Conservation (phyloP, 2,797 vertebrate genomes). For the Crypturellus tataupa region DNA sequence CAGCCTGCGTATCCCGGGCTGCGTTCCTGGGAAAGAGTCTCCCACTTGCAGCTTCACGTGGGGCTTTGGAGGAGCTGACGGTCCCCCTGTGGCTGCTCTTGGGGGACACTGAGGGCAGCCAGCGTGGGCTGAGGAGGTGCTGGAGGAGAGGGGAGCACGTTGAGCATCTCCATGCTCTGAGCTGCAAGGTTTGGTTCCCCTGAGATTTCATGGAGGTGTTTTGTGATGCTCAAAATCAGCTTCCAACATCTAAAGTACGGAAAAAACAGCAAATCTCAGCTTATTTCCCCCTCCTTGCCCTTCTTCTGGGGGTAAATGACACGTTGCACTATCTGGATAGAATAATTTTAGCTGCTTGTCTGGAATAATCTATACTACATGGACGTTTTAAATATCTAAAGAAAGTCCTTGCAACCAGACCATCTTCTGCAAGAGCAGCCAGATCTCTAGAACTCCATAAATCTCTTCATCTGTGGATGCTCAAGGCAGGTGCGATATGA, state of each 20-base stretch:
- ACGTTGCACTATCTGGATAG: not conserved
- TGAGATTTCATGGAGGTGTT: not conserved
- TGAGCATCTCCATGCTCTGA: not conserved
- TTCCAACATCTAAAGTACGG: not conserved
- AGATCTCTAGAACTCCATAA: not conserved
- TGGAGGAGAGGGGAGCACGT: not conserved
- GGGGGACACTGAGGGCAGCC: not conserved
- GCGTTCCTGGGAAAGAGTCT: not conserved
- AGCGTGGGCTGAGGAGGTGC: not conserved
- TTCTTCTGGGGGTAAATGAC: not conserved
- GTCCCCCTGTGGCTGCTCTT: not conserved
- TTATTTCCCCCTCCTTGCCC: not conserved
- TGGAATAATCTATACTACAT: not conserved
- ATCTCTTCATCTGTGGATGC: not conserved
- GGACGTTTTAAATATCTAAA: not conserved
- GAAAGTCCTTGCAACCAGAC: not conserved
- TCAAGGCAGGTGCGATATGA: not conserved
- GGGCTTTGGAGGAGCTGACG: not conserved
- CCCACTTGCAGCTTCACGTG: not conserved
- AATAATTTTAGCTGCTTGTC: not conserved
- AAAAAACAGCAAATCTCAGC: not conserved
- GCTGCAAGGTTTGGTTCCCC: not conserved
- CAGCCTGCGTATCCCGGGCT: not conserved
- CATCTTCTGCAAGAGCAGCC: not conserved
- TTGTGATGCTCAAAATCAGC: too few species aligned